Percentiles rank a stretch among this genome's conserved stretches.
These are phyloP conservation scores for Trinorchestia longiramus DNA, from an alignment of 1,140 invertebrate genomes.

Conservation along the genomic window DNA sequence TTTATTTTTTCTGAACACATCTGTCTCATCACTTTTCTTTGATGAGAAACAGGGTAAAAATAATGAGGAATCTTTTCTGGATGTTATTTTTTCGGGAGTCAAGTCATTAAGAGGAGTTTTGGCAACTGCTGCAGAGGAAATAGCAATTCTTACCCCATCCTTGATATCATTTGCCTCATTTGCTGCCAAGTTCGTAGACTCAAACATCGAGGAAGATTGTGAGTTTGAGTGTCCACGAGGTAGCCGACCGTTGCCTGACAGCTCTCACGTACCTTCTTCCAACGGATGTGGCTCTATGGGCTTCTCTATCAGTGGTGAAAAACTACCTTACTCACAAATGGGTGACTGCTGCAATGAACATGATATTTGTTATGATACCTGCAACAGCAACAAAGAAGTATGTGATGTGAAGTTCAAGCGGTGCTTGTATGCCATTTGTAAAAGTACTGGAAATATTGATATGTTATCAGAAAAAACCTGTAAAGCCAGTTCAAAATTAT, in stretches of 20 bases:
- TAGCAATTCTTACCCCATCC: background rate
- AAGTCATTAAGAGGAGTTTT: background rate
- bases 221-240: background rate
- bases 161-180: conserved; percentile 4
- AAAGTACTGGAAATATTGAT: background rate
- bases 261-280: background rate
- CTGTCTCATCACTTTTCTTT: background rate
- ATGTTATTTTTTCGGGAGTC: background rate
- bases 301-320: background rate
- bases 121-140: background rate
- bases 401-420: conserved; percentile 6
- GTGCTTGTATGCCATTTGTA: conserved; percentile 23
- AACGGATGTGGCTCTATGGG: conserved; percentile 20
- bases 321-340: background rate
- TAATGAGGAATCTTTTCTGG: background rate
- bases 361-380: conserved; percentile 25
- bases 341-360: conserved; percentile 17
- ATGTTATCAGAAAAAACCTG: conserved; percentile 3
- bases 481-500: conserved; percentile 16
- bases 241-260: background rate
- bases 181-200: conserved; percentile 29
- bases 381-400: conserved; percentile 11
- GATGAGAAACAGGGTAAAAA: background rate
- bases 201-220: conserved; percentile 27
- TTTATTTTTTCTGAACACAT: background rate